phyloP scores from a whole-genome alignment of 2,113 vertebrate genomes.

The Xiphias gladius region DNA sequence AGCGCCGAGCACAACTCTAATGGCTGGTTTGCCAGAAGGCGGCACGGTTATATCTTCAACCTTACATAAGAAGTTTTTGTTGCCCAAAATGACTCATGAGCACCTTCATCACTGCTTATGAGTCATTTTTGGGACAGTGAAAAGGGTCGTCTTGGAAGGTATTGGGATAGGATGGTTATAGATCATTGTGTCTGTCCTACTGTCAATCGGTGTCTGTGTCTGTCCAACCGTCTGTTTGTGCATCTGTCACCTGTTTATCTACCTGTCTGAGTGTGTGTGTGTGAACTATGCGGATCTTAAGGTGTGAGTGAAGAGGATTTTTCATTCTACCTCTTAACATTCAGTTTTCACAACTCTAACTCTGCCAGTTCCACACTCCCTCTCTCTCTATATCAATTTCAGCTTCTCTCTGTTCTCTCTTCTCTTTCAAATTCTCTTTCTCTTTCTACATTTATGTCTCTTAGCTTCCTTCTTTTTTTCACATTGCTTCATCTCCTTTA shows the following conservation, averaged over 20 bases:
- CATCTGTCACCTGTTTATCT: slow-evolving; percentile 31
- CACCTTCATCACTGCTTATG: too few species aligned
- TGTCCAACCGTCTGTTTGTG: slow-evolving; percentile 46
- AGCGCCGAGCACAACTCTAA: too few species aligned
- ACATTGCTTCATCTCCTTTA: neutral
- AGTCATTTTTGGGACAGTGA: too few species aligned
- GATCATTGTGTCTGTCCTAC: too few species aligned
- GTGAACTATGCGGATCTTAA: neutral
- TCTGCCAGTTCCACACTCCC: neutral
- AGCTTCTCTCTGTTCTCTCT: neutral
- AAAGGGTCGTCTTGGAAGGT: too few species aligned
- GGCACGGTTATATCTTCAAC: too few species aligned
- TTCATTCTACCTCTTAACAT: slow-evolving; percentile 34
- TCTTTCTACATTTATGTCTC: neutral
- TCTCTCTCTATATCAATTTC: neutral
- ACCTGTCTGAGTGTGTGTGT: neutral
- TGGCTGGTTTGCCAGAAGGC: too few species aligned
- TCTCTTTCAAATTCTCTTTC: neutral
- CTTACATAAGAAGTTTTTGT: too few species aligned
- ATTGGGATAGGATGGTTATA: too few species aligned
- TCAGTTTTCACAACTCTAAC: slow-evolving; percentile 31
- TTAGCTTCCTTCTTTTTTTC: neutral
- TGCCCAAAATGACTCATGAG: too few species aligned
- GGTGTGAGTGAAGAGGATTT: slow-evolving; percentile 31
- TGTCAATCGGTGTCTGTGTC: slow-evolving; percentile 23